These are phyloP conservation scores for Catocala nupta DNA, from an alignment of 2,888 invertebrate species.

Conservation along the genomic window DNA sequence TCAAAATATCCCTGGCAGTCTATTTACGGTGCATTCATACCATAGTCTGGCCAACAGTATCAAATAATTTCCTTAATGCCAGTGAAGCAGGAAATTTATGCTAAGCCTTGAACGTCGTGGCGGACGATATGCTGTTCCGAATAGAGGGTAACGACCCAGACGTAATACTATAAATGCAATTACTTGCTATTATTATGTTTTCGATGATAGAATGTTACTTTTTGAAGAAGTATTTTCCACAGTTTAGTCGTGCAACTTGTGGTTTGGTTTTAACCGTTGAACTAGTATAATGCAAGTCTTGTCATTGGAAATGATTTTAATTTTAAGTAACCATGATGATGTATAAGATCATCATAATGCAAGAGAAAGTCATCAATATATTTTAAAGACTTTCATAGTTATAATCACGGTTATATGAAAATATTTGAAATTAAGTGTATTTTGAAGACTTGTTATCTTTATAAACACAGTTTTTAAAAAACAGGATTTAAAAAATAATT, in stretches of 20 bases:
- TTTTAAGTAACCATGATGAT: no score
- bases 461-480: no score
- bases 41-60: constrained; percentile 16
- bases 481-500: no score
- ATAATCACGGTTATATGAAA: no score
- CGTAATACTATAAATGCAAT: constrained; percentile 19
- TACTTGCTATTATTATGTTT: constrained; percentile 17
- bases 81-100: constrained; percentile 36
- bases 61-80: constrained; percentile 35
- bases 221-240: background rate
- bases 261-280: no score
- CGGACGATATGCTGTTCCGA: constrained; percentile 33
- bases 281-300: no score
- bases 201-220: background rate
- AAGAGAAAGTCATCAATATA: no score
- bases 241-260: background rate
- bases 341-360: no score
- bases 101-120: constrained; percentile 30
- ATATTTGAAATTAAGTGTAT: no score
- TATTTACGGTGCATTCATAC: constrained; percentile 23
- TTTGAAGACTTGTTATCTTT: no score
- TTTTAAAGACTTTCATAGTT: no score
- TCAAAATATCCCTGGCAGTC: constrained; percentile 9
- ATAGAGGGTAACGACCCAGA: constrained; percentile 35
- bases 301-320: no score